These are phyloP conservation scores for Torymus tubicola DNA, from an alignment of 2,888 invertebrate species.

Conservation along the genomic window DNA sequence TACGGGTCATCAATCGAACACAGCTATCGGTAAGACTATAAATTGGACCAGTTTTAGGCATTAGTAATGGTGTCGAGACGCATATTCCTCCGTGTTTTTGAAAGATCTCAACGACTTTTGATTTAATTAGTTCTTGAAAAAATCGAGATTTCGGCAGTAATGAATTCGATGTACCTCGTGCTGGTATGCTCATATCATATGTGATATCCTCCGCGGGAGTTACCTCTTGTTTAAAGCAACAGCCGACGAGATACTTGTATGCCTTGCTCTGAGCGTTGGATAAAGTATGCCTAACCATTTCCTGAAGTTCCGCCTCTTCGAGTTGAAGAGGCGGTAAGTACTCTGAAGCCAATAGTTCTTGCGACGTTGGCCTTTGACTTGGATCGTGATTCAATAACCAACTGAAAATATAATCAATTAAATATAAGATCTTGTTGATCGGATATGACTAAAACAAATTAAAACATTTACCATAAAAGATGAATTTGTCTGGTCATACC, in stretches of 20 bases:
- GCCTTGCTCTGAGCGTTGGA: constrained; percentile 88
- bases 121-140: constrained; percentile 72
- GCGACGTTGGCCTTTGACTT: constrained; percentile 88
- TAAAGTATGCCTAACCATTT: constrained; percentile 88
- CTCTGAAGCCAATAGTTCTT: constrained; percentile 88
- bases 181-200: constrained; percentile 83
- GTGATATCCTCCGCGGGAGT: constrained; percentile 86
- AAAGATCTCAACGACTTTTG: constrained; percentile 80
- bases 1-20: constrained; percentile 91
- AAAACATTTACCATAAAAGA: constrained; percentile 79
- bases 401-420: constrained; percentile 66
- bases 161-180: constrained; percentile 65
- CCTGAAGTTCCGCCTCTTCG: constrained; percentile 91
- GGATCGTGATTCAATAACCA: constrained; percentile 93
- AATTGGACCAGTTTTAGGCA: constrained; percentile 82
- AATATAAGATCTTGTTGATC: constrained; percentile 57
- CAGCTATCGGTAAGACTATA: constrained; percentile 81
- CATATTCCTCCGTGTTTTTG: constrained; percentile 88
- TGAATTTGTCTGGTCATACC: constrained; percentile 80
- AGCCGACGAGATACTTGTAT: constrained; percentile 84
- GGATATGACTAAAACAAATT: not conserved
- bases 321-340: constrained; percentile 90
- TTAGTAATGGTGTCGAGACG: constrained; percentile 87
- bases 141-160: constrained; percentile 60
- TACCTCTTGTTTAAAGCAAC: constrained; percentile 80